These are phyloP conservation scores for Archilochus colubris DNA, from an alignment of 2,113 vertebrate species.

Conservation along the genomic window DNA sequence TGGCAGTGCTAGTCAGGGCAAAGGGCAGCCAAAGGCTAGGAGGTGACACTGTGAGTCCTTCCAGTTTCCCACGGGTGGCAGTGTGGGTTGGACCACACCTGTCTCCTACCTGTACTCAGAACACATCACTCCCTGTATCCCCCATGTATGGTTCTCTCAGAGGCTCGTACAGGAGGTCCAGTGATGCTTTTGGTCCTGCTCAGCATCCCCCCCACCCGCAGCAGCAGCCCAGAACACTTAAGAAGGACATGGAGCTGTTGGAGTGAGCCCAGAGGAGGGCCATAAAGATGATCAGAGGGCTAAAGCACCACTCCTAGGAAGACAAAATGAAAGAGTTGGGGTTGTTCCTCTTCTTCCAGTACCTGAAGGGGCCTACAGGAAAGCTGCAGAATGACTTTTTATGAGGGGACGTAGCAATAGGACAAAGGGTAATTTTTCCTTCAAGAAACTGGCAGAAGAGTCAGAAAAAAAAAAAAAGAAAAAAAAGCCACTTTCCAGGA, in stretches of 20 bases:
- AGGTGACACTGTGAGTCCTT: rapidly evolving
- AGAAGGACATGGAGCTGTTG: too few species aligned
- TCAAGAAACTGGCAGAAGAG: not conserved
- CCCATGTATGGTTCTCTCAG: rapidly evolving
- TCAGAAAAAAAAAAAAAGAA: not conserved
- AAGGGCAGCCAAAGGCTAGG: not conserved
- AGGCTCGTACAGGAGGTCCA: not conserved
- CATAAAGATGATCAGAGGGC: too few species aligned
- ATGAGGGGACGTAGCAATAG: too few species aligned
- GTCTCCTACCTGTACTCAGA: not conserved
- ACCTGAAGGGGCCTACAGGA: too few species aligned
- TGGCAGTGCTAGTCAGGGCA: not conserved
- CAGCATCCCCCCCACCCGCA: not conserved
- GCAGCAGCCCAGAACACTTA: not conserved
- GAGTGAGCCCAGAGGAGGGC: too few species aligned
- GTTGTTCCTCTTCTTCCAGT: too few species aligned
- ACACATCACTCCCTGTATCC: rapidly evolving
- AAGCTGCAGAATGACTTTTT: too few species aligned
- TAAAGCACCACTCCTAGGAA: too few species aligned
- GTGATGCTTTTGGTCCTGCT: not conserved
- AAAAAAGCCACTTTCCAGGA: not conserved
- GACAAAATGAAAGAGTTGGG: too few species aligned
- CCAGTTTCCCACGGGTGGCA: not conserved
- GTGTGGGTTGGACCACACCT: rapidly evolving
- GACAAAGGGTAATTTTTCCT: not conserved